These are phyloP conservation scores for cattle (Bos taurus) DNA, from an alignment of 2,113 vertebrate species.

Conservation along the genomic window DNA sequence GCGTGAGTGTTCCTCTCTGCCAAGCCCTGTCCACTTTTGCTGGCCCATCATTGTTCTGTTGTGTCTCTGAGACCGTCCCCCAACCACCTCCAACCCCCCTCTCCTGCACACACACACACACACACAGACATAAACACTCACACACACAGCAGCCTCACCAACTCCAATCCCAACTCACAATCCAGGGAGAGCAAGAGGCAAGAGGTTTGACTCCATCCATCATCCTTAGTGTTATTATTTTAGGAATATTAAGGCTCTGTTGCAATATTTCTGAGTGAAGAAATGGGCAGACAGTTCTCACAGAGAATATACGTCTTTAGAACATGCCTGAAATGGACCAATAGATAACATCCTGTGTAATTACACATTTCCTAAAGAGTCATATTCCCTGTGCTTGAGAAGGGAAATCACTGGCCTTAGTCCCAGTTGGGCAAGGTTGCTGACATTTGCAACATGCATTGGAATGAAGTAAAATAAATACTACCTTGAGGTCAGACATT, in stretches of 20 bases:
- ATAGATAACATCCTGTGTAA: rapidly evolving
- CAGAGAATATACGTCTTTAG: rapidly evolving
- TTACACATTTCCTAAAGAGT: not conserved
- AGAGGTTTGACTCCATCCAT: not conserved
- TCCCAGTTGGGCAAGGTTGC: rapidly evolving
- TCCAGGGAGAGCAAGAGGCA: not conserved
- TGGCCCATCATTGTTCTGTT: not conserved
- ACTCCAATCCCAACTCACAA: not conserved
- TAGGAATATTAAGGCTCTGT: not conserved
- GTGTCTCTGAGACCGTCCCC: not conserved
- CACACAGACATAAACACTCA: not conserved
- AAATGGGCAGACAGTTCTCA: not conserved
- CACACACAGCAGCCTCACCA: not conserved
- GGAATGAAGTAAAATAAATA: not conserved
- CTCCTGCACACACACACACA: not conserved
- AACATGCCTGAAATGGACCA: too few relatives aligned
- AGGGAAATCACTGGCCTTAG: not conserved
- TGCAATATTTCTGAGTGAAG: not conserved
- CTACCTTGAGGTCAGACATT: not conserved
- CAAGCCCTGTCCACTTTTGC: not conserved
- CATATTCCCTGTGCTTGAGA: not conserved
- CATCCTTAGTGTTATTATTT: not conserved
- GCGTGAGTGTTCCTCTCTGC: not conserved
- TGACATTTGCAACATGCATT: not conserved
- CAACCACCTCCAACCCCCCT: not conserved